Evolutionary conservation across 2,113 vertebrate species (phyloP), one percentile per base, ranked within the genome.

Genomic region (Chionis minor): DNA sequence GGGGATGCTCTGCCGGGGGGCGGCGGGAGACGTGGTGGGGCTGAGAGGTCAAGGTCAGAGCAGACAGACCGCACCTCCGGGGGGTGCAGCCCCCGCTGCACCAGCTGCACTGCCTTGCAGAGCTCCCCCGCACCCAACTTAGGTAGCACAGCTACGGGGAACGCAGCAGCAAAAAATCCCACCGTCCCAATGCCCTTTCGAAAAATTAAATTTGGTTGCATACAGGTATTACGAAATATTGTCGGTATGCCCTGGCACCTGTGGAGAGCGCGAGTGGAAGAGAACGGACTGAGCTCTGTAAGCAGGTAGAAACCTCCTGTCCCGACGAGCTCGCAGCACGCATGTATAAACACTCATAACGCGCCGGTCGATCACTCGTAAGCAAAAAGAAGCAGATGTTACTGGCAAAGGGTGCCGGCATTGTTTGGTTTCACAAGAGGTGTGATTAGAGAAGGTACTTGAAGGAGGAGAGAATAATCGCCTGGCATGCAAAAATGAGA

Each of bases 371-470:
- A 35, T 49, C 52, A 2, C 26, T 55, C 8, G 1, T 47, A 30
- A 62, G 81, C 72, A 62, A 63, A 67, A 56, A 94, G 73, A 86
- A 63, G 62, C 94, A 96, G 81, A 62, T 95, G 91, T 27, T 75
- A 23, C 45, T 82, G 88, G 89, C 86, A 91, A 59, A 92, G 61
- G 27, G n/a, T 72, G 21, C 32, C 1, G 0, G 35, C 69, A 35
- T 58, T 91, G 51, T 92, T 92, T 85, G 70, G 54, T 94, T 91
- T 91, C 91, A 92, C 78, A 87, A 90, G 83, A 94, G 59, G 66
- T 79, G 62, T 82, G 86, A 94, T 92, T 85, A 95, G 70, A 87
- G 45, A 84, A 95, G 61, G 62, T 94, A 27, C 62, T 84, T 75
- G 88, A 86, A 91, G 83, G 19, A 75, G 47, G 65, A 66, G 73